Base-by-base conservation (phyloP, 1,140 invertebrate genomes). In the Phymorhynchus buccinoides region DNA sequence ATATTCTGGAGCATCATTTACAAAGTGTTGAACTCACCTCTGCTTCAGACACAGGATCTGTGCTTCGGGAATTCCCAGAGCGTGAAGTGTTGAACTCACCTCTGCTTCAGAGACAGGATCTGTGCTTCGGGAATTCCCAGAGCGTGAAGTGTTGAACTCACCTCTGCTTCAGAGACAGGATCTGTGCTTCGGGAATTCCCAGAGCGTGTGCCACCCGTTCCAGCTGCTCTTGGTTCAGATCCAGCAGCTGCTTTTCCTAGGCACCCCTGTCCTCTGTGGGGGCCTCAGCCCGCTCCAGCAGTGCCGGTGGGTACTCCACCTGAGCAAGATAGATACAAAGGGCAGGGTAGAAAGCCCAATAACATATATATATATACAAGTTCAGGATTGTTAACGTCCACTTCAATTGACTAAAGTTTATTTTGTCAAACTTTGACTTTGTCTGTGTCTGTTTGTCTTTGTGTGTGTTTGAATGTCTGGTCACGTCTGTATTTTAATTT, bases 381-480 rank as follows among this genome's bases (percentile, higher is more conserved):
- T 48, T 6, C 7, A 18, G 18, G n/a, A n/a, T n/a, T n/a, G n/a
- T n/a, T n/a, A n/a, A n/a, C n/a, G n/a, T n/a, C n/a, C n/a, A n/a
- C n/a, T n/a, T n/a, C n/a, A n/a, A n/a, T n/a, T n/a, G n/a, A n/a
- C n/a, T n/a, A n/a, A n/a, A n/a, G n/a, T n/a, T n/a, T n/a, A n/a
- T n/a, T n/a, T n/a, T n/a, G n/a, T n/a, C n/a, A n/a, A n/a, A n/a
- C n/a, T 14, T 18, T 9, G 7, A 32, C 30, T 22, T 52, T 9
- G 66, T 71, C 14, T 71, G 66, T 71, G 66, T 32, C 14, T 71
- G 66, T 32, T 12, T 71, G 66, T 71, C 14, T 71, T 12, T 71
- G 66, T 71, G 66, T 71, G 66, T 71, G 66, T 71, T 12, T 71
- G 66, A 16, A 30, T 71, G 66, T 71, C 14, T 71, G 66, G n/a